Evolutionary conservation across 2,113 vertebrate species (phyloP).

Genomic region (Corvus cornix): DNA sequence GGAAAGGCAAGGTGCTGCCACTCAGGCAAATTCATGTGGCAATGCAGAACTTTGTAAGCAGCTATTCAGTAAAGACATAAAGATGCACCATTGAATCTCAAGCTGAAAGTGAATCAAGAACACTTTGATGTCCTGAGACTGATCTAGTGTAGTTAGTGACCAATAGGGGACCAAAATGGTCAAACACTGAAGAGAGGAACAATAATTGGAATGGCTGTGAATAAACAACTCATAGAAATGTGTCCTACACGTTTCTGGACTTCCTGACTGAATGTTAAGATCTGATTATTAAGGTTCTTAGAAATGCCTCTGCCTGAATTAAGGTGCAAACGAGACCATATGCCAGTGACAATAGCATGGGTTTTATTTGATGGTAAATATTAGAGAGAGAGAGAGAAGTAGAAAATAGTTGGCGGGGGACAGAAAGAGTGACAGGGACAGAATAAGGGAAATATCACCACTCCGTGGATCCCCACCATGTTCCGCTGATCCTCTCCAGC

Average conservation of each 20-base stretch:
- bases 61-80: neutral
- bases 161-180: neutral
- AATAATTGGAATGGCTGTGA: neutral
- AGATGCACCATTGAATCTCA: neutral
- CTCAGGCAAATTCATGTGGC: neutral
- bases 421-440: too few relatives aligned
- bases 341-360: too few relatives aligned
- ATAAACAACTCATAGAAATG: neutral
- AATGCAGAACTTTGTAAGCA: neutral
- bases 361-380: too few relatives aligned
- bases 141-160: neutral
- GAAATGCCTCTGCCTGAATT: too few relatives aligned
- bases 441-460: too few relatives aligned
- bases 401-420: too few relatives aligned
- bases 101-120: neutral
- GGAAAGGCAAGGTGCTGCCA: neutral
- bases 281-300: too few relatives aligned
- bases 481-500: too few relatives aligned
- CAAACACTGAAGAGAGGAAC: neutral
- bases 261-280: neutral
- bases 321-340: too few relatives aligned
- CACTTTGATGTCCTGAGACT: neutral
- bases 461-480: too few relatives aligned
- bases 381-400: too few relatives aligned
- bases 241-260: neutral